Evolutionary conservation across 1,140 invertebrate species (phyloP), one percentile per base, ranked within the genome.

Genomic region (Piezodorus guildinii): DNA sequence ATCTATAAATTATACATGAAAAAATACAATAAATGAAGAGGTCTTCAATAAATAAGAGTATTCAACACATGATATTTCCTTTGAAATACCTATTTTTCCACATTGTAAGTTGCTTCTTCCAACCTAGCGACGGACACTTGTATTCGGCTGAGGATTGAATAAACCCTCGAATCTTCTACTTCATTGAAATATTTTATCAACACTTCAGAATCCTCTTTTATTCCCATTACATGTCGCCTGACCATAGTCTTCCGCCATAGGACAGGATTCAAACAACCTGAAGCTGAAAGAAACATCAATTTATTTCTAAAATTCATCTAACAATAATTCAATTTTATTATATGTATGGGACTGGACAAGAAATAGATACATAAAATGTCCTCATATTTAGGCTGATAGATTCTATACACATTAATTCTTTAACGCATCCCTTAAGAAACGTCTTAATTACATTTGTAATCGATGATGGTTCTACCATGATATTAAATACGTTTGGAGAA

Each of bases 91-190:
- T 49, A 49, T 49, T 49, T 49, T 49, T 58, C 54, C 17, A 54
- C 34, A 54, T 30, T 58, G 19, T 51, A n/a, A 6, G 63, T 65
- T 23, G 58, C 44, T 34, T 60, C 52, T 60, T 65, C 56, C 19
- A 65, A 56, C 12, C 63, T 49, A 49, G 23, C 45, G 17, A 65
- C 59, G n/a, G 59, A 30, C 6, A 56, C 46, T 30, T 58, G 56
- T 43, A 65, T 65, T n/a, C 63, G 45, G n/a, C 15, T 58, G 10
- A 65, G 34, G n/a, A 65, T 46, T 12, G 59, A 39, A 45, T 65
- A 60, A 12, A 65, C 39, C 14, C 52, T 56, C 5, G 56, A 65
- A 60, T 65, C 58, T 54, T 59, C 54, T 30, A 25, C 30, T 43
- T 34, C 27, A 30, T 23, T 43, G 21, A 65, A 65, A 65, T 65